These are phyloP conservation scores for Polyploca ridens DNA, from an alignment of 2,888 invertebrate species.

Conservation along the genomic window DNA sequence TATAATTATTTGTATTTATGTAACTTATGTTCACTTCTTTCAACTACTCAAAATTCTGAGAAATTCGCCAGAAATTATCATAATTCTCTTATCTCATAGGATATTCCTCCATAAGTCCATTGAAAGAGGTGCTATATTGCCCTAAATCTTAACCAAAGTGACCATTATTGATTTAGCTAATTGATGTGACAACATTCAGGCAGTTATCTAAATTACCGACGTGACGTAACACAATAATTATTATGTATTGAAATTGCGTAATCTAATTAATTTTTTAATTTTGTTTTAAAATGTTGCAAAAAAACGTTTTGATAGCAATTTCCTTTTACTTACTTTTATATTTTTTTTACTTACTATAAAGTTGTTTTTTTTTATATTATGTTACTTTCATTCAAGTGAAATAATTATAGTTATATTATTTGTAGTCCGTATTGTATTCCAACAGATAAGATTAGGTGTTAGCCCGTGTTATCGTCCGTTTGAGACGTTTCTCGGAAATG, in stretches of 20 bases:
- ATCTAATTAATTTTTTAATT: too few species aligned
- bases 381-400: too few species aligned
- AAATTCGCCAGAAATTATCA: too few species aligned
- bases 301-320: not conserved
- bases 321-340: not conserved
- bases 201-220: not conserved
- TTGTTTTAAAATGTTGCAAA: not conserved
- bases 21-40: too few species aligned
- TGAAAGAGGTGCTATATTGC: not conserved
- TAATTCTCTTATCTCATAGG: too few species aligned
- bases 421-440: not conserved
- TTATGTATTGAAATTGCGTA: not conserved
- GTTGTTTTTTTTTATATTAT: too few species aligned
- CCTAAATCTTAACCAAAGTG: not conserved
- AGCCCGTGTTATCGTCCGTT: not conserved
- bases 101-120: too few species aligned
- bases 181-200: not conserved
- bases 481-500: slow-evolving; percentile 9
- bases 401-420: not conserved
- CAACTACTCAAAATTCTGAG: too few species aligned
- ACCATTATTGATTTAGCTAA: not conserved
- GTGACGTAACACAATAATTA: not conserved
- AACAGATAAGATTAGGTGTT: slow-evolving; percentile 1
- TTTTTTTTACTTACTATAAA: not conserved
- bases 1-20: too few species aligned